Percentiles rank a stretch among this genome's conserved stretches.
Conservation (phyloP, 37 sponge, comb jelly and placozoan species). For the Amphimedon queenslandica region DNA sequence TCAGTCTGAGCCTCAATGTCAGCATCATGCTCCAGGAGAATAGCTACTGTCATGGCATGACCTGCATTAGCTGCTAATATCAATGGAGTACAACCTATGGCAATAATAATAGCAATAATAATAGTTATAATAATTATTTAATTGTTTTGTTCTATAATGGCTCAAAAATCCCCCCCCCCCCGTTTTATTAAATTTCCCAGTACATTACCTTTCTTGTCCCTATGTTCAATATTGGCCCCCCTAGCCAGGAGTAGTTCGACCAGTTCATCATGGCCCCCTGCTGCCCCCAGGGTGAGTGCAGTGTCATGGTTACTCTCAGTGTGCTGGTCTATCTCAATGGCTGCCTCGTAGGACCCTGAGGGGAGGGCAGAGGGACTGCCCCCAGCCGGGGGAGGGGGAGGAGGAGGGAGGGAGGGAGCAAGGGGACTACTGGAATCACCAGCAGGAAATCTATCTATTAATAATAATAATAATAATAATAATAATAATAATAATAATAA, state of each 20-base stretch:
- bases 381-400: conserved; percentile 16
- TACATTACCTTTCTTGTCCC: conserved; percentile 81
- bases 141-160: no score
- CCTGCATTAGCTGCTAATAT: conserved; percentile 81
- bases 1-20: conserved; percentile 86
- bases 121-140: no score
- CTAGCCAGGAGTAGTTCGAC: conserved; percentile 71
- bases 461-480: neutral
- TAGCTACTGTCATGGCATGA: conserved; percentile 70
- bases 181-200: neutral
- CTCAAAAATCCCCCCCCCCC: neutral
- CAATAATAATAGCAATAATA: neutral
- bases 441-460: conserved; percentile 37
- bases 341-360: conserved; percentile 54
- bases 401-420: conserved; percentile 21
- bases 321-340: conserved; percentile 79
- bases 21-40: conserved; percentile 78
- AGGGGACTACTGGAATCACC: conserved; percentile 6
- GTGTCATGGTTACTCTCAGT: conserved; percentile 89
- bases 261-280: conserved; percentile 88
- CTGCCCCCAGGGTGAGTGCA: conserved; percentile 82
- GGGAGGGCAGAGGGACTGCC: conserved; percentile 25
- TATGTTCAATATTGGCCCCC: conserved; percentile 78
- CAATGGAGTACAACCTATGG: conserved; percentile 65
- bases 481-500: neutral